Conservation (phyloP, 2,888 invertebrate species). For the Amorpha juglandis region DNA sequence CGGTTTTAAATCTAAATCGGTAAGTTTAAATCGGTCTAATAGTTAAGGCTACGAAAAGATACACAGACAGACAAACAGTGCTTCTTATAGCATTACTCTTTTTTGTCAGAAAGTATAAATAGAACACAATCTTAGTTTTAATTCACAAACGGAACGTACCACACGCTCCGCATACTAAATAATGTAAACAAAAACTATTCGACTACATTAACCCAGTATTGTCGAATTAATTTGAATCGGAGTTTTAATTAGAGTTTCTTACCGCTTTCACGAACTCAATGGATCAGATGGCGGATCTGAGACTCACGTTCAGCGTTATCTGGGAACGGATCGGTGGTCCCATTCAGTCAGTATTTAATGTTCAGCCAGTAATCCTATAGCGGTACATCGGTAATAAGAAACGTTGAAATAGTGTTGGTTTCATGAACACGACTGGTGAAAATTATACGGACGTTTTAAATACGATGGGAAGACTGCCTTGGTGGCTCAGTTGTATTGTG, state of each 20-base stretch:
- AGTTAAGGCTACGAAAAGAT: too few species aligned
- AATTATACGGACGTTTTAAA: slow-evolving; percentile 12
- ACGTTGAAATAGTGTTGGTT: slow-evolving; percentile 32
- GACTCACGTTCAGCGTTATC: slow-evolving; percentile 73
- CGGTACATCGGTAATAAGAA: slow-evolving; percentile 46
- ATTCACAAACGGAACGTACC: slow-evolving; percentile 8
- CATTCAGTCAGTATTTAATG: slow-evolving; percentile 59
- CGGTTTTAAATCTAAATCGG: too few species aligned
- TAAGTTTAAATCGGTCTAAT: too few species aligned
- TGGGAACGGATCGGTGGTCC: slow-evolving; percentile 65
- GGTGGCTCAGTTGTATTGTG: too few species aligned
- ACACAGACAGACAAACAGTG: too few species aligned
- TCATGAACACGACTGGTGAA: slow-evolving; percentile 28
- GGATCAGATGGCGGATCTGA: slow-evolving; percentile 55
- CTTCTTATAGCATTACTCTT: too few species aligned
- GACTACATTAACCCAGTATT: slow-evolving; percentile 59
- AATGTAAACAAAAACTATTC: slow-evolving; percentile 51
- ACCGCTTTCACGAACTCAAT: slow-evolving; percentile 57
- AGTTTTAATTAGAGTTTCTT: slow-evolving; percentile 66
- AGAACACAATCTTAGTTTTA: slow-evolving; percentile 14
- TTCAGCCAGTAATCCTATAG: slow-evolving; percentile 58
- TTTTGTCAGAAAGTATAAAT: background rate
- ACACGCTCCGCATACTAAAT: slow-evolving; percentile 18
- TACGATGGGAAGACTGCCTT: slow-evolving; percentile 1
- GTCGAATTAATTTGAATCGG: slow-evolving; percentile 55